Evolutionary conservation across 2,797 vertebrate genomes (phyloP).

Genomic region (Chanos chanos): DNA sequence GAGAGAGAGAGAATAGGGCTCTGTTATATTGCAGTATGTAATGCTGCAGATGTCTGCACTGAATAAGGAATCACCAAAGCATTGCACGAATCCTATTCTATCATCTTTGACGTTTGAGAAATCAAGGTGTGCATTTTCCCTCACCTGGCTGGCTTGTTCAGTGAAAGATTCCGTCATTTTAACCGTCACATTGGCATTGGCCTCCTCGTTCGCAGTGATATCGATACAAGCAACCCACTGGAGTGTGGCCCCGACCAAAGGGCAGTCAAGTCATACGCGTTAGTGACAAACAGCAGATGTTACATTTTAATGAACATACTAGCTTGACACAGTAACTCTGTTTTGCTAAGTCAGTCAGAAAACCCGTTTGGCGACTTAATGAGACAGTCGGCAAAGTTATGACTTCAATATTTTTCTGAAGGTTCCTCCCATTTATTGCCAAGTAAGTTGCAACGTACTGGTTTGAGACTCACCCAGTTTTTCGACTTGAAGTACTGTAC

Average conservation of each 20-base stretch:
- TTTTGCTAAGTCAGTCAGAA: too few species aligned
- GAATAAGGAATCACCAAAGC: too few species aligned
- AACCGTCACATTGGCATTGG: constrained; percentile 71
- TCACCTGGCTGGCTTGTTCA: constrained; percentile 80
- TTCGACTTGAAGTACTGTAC: constrained; percentile 70
- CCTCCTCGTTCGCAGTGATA: constrained; percentile 71
- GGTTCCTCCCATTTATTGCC: not conserved
- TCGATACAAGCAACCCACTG: constrained; percentile 84
- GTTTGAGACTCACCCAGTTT: constrained; percentile 67
- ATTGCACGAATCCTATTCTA: too few species aligned
- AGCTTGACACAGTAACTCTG: too few species aligned
- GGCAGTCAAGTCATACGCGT: not conserved
- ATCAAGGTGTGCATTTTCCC: not conserved
- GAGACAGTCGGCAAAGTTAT: too few species aligned
- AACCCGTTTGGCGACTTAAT: too few species aligned
- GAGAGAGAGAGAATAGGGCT: not conserved
- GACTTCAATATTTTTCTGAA: too few species aligned
- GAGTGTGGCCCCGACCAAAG: not conserved
- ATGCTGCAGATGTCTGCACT: too few species aligned
- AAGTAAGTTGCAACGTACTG: not conserved
- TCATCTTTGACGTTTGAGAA: not conserved
- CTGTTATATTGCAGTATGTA: not conserved
- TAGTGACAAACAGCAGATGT: not conserved
- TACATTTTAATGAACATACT: too few species aligned
- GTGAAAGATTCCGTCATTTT: constrained; percentile 70